Evolutionary conservation across 2,797 vertebrate genomes (phyloP).

Genomic region (Toxotes lorentzi): DNA sequence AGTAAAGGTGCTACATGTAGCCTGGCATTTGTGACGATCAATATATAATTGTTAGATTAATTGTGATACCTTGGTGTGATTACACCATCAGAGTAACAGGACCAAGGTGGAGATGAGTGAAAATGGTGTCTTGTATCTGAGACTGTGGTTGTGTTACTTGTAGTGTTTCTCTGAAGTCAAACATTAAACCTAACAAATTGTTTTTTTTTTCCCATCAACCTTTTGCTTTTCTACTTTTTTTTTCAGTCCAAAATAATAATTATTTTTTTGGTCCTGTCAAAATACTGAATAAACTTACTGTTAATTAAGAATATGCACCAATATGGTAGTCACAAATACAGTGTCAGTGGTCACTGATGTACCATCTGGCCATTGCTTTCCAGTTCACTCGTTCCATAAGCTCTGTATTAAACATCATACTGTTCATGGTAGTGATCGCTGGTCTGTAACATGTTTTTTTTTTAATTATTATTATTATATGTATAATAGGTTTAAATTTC

Average conservation of each 20-base stretch:
- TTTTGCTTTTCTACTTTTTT: neutral
- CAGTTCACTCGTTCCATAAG: neutral
- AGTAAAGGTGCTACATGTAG: slow-evolving; percentile 53
- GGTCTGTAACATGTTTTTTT: neutral
- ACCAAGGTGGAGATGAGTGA: slow-evolving; percentile 14
- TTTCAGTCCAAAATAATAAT: neutral
- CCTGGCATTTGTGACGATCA: slow-evolving; percentile 31
- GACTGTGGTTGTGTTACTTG: neutral
- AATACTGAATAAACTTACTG: neutral
- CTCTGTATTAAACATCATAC: neutral
- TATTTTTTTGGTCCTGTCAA: neutral
- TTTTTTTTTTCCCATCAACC: neutral
- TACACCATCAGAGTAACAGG: slow-evolving; percentile 15
- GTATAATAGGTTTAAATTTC: too few relatives aligned
- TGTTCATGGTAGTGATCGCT: neutral
- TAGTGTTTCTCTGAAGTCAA: neutral
- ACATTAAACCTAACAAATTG: neutral
- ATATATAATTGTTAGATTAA: slow-evolving; percentile 24
- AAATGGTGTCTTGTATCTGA: neutral
- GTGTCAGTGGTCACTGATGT: neutral
- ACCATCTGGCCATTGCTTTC: slow-evolving; percentile 18
- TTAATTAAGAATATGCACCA: slow-evolving; percentile 6
- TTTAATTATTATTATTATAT: too few relatives aligned
- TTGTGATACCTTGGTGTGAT: slow-evolving; percentile 39
- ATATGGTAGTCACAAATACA: neutral